These are phyloP conservation scores for Brenthis hecate DNA, from an alignment of 2,888 invertebrate genomes.

Conservation along the genomic window DNA sequence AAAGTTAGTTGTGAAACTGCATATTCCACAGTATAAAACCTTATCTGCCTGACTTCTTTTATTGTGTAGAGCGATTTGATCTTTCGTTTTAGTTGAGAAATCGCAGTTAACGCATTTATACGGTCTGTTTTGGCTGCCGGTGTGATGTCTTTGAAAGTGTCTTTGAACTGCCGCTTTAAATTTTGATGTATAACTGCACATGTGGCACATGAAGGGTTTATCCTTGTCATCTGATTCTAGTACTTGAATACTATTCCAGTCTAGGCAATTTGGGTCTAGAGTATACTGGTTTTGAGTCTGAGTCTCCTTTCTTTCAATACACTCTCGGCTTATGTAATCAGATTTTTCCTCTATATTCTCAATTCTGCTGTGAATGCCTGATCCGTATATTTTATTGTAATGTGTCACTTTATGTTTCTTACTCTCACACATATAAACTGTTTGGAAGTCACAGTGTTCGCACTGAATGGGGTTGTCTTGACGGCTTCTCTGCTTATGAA, in stretches of 20 bases:
- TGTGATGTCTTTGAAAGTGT: slow-evolving; percentile 66
- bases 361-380: slow-evolving; percentile 15
- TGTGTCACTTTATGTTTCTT: slow-evolving; percentile 57
- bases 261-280: slow-evolving; percentile 53
- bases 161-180: slow-evolving; percentile 67
- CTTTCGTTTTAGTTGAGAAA: slow-evolving; percentile 68
- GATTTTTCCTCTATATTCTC: slow-evolving; percentile 27
- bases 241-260: slow-evolving; percentile 62
- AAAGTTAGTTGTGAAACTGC: slow-evolving; percentile 53
- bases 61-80: slow-evolving; percentile 64
- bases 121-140: slow-evolving; percentile 53
- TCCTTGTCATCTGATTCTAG: slow-evolving; percentile 53
- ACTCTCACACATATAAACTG: slow-evolving; percentile 56
- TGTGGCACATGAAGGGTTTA: slow-evolving; percentile 57
- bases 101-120: slow-evolving; percentile 66
- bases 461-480: slow-evolving; percentile 52
- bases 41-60: slow-evolving; percentile 55
- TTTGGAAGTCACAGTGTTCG: slow-evolving; percentile 54
- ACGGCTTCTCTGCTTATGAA: slow-evolving; percentile 57
- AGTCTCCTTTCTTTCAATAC: slow-evolving; percentile 27
- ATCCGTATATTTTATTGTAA: slow-evolving; percentile 42
- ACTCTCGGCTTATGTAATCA: slow-evolving; percentile 18
- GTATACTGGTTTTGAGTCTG: slow-evolving; percentile 49
- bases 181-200: slow-evolving; percentile 58
- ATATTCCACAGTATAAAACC: slow-evolving; percentile 48